Evolutionary conservation across 2,888 invertebrate genomes (phyloP).

Genomic region (Aphodius sticticus): DNA sequence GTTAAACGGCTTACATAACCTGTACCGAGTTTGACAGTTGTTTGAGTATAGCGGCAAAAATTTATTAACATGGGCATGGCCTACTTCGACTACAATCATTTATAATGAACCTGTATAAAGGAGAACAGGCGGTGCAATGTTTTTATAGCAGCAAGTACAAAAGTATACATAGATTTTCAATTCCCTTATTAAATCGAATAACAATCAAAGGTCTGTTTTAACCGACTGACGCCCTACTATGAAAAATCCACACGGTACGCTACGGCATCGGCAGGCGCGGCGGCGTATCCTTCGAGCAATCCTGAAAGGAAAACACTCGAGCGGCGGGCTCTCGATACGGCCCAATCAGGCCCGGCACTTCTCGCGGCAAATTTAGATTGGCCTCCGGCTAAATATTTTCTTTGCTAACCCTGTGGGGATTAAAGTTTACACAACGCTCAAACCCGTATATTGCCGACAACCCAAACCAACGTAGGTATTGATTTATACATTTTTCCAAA

Average conservation of each 20-base stretch:
- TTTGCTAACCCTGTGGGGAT: slow-evolving; percentile 60
- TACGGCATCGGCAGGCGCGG: background rate
- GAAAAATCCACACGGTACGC: slow-evolving; percentile 55
- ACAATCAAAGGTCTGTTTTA: too few relatives aligned
- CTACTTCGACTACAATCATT: too few relatives aligned
- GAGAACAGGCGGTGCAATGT: too few relatives aligned
- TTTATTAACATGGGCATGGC: too few relatives aligned
- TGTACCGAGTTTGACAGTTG: too few relatives aligned
- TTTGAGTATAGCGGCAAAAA: too few relatives aligned
- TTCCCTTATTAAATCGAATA: too few relatives aligned
- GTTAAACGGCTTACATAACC: too few relatives aligned
- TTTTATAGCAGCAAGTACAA: too few relatives aligned
- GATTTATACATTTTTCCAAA: slow-evolving; percentile 5
- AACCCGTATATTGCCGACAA: slow-evolving; percentile 43
- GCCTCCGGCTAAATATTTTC: slow-evolving; percentile 64
- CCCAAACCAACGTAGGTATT: slow-evolving; percentile 5
- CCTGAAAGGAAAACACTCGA: slow-evolving; percentile 58
- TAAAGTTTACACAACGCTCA: slow-evolving; percentile 58
- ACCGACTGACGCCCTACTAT: too few relatives aligned
- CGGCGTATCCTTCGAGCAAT: slow-evolving; percentile 50
- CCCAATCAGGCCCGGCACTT: slow-evolving; percentile 58
- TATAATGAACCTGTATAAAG: too few relatives aligned
- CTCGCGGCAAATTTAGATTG: slow-evolving; percentile 62
- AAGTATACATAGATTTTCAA: too few relatives aligned
- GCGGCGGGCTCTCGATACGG: slow-evolving; percentile 52